Evolutionary conservation across 2,113 vertebrate genomes (phyloP).

Genomic region (Gnathonemus echidnorhynchus): DNA sequence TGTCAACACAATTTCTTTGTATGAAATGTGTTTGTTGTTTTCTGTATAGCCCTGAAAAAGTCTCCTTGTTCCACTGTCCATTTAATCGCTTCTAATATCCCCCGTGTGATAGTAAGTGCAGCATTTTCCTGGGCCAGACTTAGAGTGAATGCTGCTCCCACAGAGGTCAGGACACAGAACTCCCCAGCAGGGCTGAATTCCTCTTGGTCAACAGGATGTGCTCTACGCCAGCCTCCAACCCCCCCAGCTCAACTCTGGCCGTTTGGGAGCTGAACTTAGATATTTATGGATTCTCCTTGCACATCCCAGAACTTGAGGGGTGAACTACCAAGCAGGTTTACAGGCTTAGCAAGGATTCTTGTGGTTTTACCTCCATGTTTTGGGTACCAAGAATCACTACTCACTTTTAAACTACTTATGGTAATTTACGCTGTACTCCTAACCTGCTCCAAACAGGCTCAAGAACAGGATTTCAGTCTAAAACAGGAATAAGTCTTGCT

Average conservation of each 20-base stretch:
- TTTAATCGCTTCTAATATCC: neutral
- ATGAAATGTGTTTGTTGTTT: neutral
- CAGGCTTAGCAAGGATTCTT: neutral
- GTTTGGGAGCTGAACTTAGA: neutral
- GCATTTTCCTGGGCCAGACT: neutral
- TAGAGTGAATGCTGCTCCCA: neutral
- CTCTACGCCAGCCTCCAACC: neutral
- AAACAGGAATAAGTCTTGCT: neutral
- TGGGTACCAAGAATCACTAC: neutral
- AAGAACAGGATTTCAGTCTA: neutral
- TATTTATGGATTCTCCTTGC: neutral
- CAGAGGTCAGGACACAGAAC: neutral
- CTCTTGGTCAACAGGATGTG: conserved; percentile 2
- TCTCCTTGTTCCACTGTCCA: neutral
- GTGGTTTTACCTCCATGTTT: neutral
- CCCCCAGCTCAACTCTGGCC: neutral
- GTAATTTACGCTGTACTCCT: neutral
- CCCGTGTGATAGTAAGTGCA: neutral
- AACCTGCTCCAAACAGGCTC: neutral
- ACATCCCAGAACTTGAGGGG: neutral
- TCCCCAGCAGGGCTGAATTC: neutral
- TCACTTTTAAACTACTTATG: neutral
- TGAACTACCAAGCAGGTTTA: neutral
- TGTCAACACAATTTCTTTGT: neutral
- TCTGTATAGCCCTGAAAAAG: neutral